phyloP scores from a whole-genome alignment of 1,140 invertebrate species.

The Drosophila ficusphila region DNA sequence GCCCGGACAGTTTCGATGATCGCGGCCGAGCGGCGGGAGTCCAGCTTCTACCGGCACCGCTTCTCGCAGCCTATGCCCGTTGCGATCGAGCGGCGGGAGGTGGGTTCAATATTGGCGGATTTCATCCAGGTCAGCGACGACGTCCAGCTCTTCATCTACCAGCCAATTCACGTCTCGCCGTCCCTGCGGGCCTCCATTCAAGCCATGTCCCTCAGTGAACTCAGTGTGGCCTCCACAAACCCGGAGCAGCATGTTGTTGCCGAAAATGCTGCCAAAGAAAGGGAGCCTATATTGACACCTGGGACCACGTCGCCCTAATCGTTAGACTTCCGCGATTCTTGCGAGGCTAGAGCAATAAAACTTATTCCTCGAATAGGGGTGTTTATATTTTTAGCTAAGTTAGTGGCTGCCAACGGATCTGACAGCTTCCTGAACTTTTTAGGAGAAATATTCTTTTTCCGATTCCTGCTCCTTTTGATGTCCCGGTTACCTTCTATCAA shows the following conservation, averaged over 20 bases:
- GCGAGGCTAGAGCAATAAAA: not conserved
- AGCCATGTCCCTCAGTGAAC: not conserved
- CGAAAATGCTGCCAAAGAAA: not conserved
- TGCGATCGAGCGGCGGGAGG: not conserved
- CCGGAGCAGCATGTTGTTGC: not conserved
- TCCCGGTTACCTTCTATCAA: not conserved
- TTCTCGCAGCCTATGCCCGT: not conserved
- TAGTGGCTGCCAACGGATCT: no score
- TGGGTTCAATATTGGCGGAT: not conserved
- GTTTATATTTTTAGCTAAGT: no score
- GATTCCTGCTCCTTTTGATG: not conserved
- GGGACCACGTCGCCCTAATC: not conserved
- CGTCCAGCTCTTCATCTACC: not conserved
- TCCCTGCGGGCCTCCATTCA: not conserved
- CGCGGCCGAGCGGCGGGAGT: not conserved
- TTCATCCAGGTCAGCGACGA: not conserved
- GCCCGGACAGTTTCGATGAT: not conserved
- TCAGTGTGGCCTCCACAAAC: not conserved
- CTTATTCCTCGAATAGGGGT: not conserved
- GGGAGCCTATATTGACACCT: not conserved
- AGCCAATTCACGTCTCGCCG: not conserved
- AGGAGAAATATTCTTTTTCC: no score
- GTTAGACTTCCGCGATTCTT: not conserved
- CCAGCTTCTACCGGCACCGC: constrained; percentile 5
- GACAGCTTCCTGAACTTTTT: no score